These are phyloP conservation scores for Stictocephala bisonia DNA, from an alignment of 2,888 invertebrate species.

Conservation along the genomic window DNA sequence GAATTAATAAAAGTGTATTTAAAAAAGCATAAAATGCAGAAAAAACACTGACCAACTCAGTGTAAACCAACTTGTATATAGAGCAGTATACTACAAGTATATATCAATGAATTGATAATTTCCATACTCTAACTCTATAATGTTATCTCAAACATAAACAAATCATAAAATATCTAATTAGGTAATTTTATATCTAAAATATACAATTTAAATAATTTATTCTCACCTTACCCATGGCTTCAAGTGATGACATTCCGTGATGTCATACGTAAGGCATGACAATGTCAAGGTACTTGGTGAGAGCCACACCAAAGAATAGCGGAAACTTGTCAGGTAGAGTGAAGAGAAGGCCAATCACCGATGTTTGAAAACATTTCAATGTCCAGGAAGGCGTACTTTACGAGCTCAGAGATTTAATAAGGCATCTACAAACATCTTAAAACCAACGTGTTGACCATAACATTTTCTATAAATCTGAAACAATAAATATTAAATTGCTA, in stretches of 20 bases:
- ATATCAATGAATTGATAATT: too few species aligned
- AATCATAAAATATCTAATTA: too few species aligned
- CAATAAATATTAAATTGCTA: too few species aligned
- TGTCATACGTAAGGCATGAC: conserved; percentile 95
- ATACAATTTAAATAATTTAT: too few species aligned
- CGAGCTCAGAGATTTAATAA: conserved; percentile 83
- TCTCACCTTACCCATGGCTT: conserved; percentile 96
- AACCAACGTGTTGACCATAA: conserved; percentile 94
- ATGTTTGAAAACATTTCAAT: conserved; percentile 91
- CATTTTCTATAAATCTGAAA: conserved; percentile 82
- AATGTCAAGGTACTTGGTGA: conserved; percentile 83
- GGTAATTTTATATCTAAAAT: too few species aligned
- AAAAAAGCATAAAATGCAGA: too few species aligned
- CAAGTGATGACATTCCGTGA: conserved; percentile 92
- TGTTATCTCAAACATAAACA: too few species aligned
- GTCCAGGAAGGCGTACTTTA: conserved; percentile 85
- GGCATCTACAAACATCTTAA: conserved; percentile 94
- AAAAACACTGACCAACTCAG: too few species aligned
- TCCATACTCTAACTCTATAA: too few species aligned
- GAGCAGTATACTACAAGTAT: too few species aligned
- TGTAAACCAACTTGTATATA: too few species aligned
- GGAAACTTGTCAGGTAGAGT: conserved; percentile 67
- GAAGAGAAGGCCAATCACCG: conserved; percentile 93
- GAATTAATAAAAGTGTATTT: too few species aligned
- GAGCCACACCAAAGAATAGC: conserved; percentile 96